Conservation (phyloP, 2,113 vertebrate genomes). For the Pseudorectes ferrugineus region DNA sequence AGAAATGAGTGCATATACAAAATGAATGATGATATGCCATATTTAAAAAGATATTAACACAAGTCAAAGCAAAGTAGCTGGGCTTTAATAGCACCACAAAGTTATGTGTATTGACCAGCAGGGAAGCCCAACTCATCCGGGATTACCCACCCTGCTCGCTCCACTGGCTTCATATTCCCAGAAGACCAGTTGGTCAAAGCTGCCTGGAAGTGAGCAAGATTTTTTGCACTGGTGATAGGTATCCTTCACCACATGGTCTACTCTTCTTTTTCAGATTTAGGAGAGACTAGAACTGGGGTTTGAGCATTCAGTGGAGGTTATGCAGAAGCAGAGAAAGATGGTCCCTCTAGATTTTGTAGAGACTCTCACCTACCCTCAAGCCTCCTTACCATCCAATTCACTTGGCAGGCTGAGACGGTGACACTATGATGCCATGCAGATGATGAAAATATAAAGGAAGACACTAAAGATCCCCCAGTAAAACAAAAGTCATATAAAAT, state of each 20-base stretch:
- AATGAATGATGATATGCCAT: background rate
- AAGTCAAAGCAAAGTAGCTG: background rate
- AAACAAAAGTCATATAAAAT: background rate
- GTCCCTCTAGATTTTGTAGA: background rate
- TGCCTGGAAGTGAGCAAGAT: background rate
- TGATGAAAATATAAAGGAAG: background rate
- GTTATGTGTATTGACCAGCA: background rate
- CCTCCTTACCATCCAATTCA: background rate
- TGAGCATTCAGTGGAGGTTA: background rate
- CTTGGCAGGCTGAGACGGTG: background rate
- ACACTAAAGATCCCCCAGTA: background rate
- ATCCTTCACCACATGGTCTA: background rate
- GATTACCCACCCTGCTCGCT: background rate
- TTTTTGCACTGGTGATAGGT: background rate
- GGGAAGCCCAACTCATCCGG: rapidly evolving
- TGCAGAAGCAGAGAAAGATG: background rate
- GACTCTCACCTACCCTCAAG: background rate
- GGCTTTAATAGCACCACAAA: background rate
- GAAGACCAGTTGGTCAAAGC: background rate
- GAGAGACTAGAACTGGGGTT: background rate
- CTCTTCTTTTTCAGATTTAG: background rate
- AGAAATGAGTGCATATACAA: background rate
- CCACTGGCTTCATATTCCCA: background rate
- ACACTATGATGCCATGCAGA: background rate
- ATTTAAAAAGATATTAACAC: background rate